Evolutionary conservation across 2,113 vertebrate species (phyloP), one percentile per base, ranked within the genome.

Genomic region (Boulengeromyrus knoepffleri): DNA sequence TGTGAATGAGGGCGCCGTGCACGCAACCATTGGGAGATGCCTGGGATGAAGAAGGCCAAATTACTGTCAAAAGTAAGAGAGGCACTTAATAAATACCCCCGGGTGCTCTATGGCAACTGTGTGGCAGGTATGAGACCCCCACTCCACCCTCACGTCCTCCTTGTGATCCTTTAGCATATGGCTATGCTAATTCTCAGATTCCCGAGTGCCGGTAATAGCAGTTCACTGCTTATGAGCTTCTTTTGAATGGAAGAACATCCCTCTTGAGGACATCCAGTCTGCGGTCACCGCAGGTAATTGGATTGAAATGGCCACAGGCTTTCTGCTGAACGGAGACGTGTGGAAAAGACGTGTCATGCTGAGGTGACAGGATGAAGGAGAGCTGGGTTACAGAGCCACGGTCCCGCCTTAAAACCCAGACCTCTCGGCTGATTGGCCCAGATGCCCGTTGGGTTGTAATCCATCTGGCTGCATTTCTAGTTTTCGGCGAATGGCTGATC

Each of bases 221-320:
- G 85, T 80, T 89, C 88, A 70, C 15, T 49, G 6, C 39, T 83
- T 45, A 47, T 47, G 80, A 92, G 88, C 27, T 45, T 90, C 86
- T 88, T 84, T 80, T 58, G 10, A 91, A 36, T 74, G 83, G 91
- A 74, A 62, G 90, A 90, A 89, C 87, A 90, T 92, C 90, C 89
- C 15, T 27, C 17, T 49, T 87, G 62, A 89, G 46, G 91, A 88
- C 27, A 83, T 88, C 31, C 83, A 47, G 87, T 85, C 83, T 27
- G 49, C 62, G 83, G 56, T 90, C 58, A 83, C 53, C 70, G 53
- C 56, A 80, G 70, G 89, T 91, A 89, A 66, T 53, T 85, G 86
- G 89, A 50, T 90, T 90, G 88, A 89, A 56, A 91, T 36, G 66
- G 27, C 56, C 62, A 62, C 39, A 47, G 52, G 88, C 52, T 39